Evolutionary conservation across 2,888 invertebrate genomes (phyloP).

Genomic region (Lithodes maja): DNA sequence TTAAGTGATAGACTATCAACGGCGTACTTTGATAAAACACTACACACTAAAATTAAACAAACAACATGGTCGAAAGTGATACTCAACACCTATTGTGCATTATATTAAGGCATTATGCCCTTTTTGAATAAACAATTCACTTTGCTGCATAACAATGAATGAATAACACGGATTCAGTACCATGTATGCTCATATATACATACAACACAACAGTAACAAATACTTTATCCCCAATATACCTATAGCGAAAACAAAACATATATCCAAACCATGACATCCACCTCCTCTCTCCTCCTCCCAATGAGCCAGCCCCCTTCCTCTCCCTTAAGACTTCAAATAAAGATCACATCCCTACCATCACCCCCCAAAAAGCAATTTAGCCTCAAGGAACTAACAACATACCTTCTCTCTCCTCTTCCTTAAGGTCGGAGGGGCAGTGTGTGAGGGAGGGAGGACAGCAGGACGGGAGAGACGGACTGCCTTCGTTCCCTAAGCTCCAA

Average conservation of each 20-base stretch:
- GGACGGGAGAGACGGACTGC: slow-evolving; percentile 36
- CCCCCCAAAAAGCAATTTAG: not conserved
- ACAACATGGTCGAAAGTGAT: too few relatives aligned
- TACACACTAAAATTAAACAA: too few relatives aligned
- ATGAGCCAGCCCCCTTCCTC: not conserved
- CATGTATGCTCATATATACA: too few relatives aligned
- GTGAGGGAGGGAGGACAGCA: slow-evolving; percentile 57
- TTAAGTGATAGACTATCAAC: too few relatives aligned
- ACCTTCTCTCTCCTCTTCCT: slow-evolving; percentile 63
- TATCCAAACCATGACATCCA: not conserved
- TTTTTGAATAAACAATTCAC: too few relatives aligned
- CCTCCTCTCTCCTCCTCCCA: not conserved
- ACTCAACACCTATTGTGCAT: too few relatives aligned
- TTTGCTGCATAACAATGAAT: too few relatives aligned
- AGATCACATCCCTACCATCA: slow-evolving; percentile 10
- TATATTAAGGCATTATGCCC: too few relatives aligned
- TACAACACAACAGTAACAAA: too few relatives aligned
- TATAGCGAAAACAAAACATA: not conserved
- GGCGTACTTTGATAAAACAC: too few relatives aligned
- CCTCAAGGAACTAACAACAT: slow-evolving; percentile 49
- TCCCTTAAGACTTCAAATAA: not conserved
- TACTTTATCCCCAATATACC: too few relatives aligned
- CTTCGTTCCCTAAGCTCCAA: slow-evolving; percentile 57
- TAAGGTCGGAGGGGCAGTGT: slow-evolving; percentile 59
- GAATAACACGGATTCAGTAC: too few relatives aligned